These are phyloP conservation scores for Callaeas wilsoni DNA, from an alignment of 2,113 vertebrate genomes.

Conservation along the genomic window DNA sequence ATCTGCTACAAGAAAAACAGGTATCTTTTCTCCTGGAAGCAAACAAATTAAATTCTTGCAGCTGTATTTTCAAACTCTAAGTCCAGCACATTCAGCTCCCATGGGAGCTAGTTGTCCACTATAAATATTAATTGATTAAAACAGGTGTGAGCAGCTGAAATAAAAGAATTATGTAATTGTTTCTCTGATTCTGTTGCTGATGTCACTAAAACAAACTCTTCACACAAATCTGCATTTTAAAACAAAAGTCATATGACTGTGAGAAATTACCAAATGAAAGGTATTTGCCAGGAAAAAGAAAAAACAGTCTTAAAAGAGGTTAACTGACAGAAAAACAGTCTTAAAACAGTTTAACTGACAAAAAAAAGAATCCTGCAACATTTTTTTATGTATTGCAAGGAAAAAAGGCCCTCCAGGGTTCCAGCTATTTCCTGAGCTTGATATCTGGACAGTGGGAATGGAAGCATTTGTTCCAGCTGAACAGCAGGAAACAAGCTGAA, in stretches of 20 bases:
- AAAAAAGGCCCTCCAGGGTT: neutral
- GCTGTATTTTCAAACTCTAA: neutral
- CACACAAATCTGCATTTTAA: neutral
- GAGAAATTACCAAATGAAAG: neutral
- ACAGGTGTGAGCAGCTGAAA: neutral
- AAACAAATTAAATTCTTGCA: neutral
- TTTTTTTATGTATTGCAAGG: neutral
- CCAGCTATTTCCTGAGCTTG: neutral
- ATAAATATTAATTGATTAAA: neutral
- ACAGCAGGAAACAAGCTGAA: constrained; percentile 2
- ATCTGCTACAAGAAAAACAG: neutral
- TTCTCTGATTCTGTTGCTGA: neutral
- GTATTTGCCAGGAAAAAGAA: neutral
- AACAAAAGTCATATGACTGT: neutral
- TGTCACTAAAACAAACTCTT: neutral
- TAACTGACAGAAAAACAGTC: neutral
- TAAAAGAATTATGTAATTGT: neutral
- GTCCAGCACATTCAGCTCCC: neutral
- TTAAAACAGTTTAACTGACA: neutral
- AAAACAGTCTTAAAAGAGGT: neutral
- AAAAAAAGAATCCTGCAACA: neutral
- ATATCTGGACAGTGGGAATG: neutral
- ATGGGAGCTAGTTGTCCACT: neutral
- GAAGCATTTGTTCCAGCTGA: constrained; percentile 28
- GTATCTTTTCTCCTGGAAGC: neutral